phyloP scores from a whole-genome alignment of 1,140 invertebrate species.

The Manduca sexta region DNA sequence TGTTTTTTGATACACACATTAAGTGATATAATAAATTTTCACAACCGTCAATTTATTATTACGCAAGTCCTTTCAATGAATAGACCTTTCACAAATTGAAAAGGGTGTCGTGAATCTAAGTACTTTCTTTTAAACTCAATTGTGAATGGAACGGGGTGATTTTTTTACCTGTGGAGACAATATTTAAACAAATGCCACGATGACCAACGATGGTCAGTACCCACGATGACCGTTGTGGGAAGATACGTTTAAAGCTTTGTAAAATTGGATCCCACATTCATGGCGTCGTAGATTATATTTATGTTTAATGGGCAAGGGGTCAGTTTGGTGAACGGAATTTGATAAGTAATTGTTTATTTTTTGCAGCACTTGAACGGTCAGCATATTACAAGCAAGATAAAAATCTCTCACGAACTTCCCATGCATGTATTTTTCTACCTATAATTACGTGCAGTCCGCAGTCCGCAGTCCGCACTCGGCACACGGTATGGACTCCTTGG shows the following conservation, averaged over 20 bases:
- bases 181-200: conserved; percentile 53
- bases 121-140: conserved; percentile 33
- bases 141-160: conserved; percentile 42
- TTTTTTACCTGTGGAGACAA: conserved; percentile 53
- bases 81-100: conserved; percentile 45
- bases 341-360: conserved; percentile 51
- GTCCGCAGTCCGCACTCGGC: no score
- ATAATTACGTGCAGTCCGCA: conserved; percentile 50
- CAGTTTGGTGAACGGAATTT: conserved; percentile 32
- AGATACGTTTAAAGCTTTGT: conserved; percentile 32
- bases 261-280: conserved; percentile 54
- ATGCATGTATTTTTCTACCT: conserved; percentile 69
- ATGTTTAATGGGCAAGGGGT: conserved; percentile 41
- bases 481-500: conserved; percentile 61
- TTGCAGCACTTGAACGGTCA: conserved; percentile 54
- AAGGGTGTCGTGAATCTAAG: conserved; percentile 47
- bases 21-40: no score
- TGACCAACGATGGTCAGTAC: conserved; percentile 64
- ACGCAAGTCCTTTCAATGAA: conserved; percentile 13
- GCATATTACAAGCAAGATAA: conserved; percentile 52
- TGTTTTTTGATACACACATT: no score
- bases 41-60: no score
- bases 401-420: conserved; percentile 48
- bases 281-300: conserved; percentile 42
- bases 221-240: conserved; percentile 49